Percentiles rank a stretch among this genome's conserved stretches.
phyloP scores from a whole-genome alignment of 1,140 invertebrate species.

The Nasonia vitripennis region DNA sequence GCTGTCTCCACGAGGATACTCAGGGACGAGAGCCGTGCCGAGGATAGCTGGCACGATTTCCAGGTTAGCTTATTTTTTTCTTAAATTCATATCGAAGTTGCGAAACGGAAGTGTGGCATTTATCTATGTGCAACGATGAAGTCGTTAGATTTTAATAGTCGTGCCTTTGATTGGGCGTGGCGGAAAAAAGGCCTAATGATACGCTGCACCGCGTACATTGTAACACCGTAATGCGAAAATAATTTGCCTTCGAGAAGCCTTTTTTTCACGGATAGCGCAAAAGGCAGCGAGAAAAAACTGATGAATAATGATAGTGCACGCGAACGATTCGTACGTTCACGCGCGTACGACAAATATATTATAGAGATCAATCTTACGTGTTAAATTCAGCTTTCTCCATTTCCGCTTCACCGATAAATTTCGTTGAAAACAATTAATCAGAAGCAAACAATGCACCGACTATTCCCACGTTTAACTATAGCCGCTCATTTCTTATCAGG shows the following conservation, averaged over 20 bases:
- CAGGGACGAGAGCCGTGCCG: conserved; percentile 79
- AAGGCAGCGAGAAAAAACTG: not conserved
- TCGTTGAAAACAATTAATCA: no score
- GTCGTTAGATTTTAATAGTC: no score
- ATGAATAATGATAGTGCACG: not conserved
- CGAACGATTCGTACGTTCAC: no score
- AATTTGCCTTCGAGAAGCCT: not conserved
- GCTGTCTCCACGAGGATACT: conserved; percentile 84
- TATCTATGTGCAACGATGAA: no score
- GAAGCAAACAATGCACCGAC: no score
- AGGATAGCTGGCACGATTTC: conserved; percentile 84
- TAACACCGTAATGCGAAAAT: not conserved
- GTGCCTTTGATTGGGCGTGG: no score
- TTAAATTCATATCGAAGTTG: not conserved
- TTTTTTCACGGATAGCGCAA: not conserved
- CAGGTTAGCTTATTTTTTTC: conserved; percentile 61
- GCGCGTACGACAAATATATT: not conserved
- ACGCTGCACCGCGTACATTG: no score
- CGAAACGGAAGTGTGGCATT: not conserved
- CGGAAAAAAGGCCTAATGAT: no score
- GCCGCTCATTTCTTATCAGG: conserved; percentile 54
- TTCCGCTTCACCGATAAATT: no score
- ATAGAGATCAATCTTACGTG: not conserved
- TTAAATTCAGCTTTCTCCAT: no score
- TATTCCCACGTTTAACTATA: not conserved